Conservation (phyloP, 2,113 vertebrate species). For the Halcyon senegalensis region DNA sequence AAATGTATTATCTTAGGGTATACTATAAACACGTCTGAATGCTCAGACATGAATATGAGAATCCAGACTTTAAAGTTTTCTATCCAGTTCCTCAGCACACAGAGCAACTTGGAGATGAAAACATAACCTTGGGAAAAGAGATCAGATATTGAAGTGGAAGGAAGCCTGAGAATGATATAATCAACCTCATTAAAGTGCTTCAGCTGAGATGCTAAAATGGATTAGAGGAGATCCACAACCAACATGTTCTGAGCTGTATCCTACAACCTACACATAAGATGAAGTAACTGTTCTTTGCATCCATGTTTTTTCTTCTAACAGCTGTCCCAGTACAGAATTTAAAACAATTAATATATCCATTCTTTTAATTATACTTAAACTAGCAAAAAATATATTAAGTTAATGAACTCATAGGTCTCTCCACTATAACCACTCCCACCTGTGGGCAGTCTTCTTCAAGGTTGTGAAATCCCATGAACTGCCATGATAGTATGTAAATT, state of each 20-base stretch:
- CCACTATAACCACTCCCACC: rapidly evolving
- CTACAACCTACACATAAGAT: not conserved
- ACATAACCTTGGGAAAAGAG: not conserved
- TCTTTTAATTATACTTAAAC: not conserved
- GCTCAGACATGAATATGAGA: not conserved
- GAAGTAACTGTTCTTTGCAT: not conserved
- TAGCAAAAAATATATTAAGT: not conserved
- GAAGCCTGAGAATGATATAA: not conserved
- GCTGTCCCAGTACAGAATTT: not conserved
- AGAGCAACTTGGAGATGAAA: not conserved
- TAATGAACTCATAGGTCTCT: not conserved
- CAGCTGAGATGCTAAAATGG: not conserved
- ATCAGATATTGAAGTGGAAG: not conserved
- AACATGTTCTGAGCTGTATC: not conserved
- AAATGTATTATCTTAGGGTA: not conserved
- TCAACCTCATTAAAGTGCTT: not conserved
- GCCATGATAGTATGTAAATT: not conserved
- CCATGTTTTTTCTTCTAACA: not conserved
- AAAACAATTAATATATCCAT: not conserved
- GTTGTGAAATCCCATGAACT: not conserved
- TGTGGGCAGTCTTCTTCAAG: not conserved
- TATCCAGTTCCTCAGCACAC: not conserved
- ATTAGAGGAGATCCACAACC: not conserved
- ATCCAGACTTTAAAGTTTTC: not conserved
- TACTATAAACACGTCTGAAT: not conserved